Evolutionary conservation across 2,888 invertebrate genomes (phyloP), one percentile per base, ranked within the genome.

Genomic region (Volucella inflata): DNA sequence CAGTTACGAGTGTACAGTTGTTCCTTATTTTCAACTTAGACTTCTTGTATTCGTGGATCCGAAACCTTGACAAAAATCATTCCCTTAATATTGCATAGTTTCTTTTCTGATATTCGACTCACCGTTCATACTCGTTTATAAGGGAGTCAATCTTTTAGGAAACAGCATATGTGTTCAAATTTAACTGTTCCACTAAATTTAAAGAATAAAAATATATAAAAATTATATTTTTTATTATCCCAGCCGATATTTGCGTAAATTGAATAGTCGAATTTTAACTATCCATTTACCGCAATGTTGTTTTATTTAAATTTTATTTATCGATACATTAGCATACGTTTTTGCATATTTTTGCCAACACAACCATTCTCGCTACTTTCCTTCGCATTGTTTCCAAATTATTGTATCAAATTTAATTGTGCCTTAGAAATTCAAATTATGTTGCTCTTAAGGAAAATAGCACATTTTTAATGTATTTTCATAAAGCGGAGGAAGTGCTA

Each of bases 231-330:
- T 36, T 36, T 51, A 16, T 57, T 8, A 36, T 57, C 44, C 44
- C 14, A 51, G 59, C n/a, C 44, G 8, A 59, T 67, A 55, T 16
- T 59, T 42, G 50, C 55, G 46, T 55, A 55, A 65, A 48, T 14
- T 55, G 46, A 8, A 48, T 64, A 12, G 36, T 75, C 67, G 75
- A 57, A 75, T 75, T 75, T 50, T 67, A 75, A 75, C 67, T 59
- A 67, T 42, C 59, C 50, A 76, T 76, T 76, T 67, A 59, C 59
- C 50, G 44, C 76, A 44, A 38, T 75, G 75, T 76, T 76, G 44
- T 68, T 51, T 68, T 76, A 76, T 76, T 76, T 68, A 76, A 76
- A 76, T 76, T 76, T 51, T 48, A 76, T 75, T 75, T 76, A 68
- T 76, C 67, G 60, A 76, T 76, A 50, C 51, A 76, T 68, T 76